Evolutionary conservation across 2,888 invertebrate species (phyloP).

Genomic region (Dryocosmus kuriphilus): DNA sequence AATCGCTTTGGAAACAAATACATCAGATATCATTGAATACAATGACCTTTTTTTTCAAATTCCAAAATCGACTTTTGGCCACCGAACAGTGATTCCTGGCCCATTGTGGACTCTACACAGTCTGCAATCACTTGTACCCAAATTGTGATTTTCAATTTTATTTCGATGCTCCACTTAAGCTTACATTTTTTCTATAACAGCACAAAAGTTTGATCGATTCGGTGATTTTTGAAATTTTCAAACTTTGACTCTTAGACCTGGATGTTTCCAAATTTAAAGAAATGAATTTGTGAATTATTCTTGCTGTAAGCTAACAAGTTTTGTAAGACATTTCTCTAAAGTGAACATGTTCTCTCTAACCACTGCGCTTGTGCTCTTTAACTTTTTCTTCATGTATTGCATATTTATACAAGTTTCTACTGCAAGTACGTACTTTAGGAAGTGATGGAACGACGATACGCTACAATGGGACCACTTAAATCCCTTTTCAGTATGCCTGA

Average conservation of each 20-base stretch:
- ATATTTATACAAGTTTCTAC: constrained; percentile 21
- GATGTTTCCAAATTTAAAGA: background rate
- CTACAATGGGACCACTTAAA: constrained; percentile 97
- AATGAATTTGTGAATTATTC: background rate
- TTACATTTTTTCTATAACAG: too few species aligned
- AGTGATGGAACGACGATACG: constrained; percentile 95
- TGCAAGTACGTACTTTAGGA: constrained; percentile 85
- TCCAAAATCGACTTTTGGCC: too few species aligned
- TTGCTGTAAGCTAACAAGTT: background rate
- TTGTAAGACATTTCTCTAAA: background rate
- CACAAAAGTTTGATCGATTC: too few species aligned
- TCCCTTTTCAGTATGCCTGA: constrained; percentile 95
- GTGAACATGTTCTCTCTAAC: background rate
- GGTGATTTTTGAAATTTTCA: too few species aligned
- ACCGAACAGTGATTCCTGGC: too few species aligned
- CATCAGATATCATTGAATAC: too few species aligned
- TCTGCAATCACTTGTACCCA: too few species aligned
- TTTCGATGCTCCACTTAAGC: too few species aligned
- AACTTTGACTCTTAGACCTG: background rate
- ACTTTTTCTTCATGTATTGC: constrained; percentile 9
- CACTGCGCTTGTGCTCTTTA: background rate
- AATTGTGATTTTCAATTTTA: too few species aligned
- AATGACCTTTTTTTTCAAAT: too few species aligned
- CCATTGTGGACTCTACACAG: too few species aligned
- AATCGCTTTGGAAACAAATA: too few species aligned